Base-by-base conservation (phyloP, 64 coral and sea anemone species). In the Montipora capricornis region DNA sequence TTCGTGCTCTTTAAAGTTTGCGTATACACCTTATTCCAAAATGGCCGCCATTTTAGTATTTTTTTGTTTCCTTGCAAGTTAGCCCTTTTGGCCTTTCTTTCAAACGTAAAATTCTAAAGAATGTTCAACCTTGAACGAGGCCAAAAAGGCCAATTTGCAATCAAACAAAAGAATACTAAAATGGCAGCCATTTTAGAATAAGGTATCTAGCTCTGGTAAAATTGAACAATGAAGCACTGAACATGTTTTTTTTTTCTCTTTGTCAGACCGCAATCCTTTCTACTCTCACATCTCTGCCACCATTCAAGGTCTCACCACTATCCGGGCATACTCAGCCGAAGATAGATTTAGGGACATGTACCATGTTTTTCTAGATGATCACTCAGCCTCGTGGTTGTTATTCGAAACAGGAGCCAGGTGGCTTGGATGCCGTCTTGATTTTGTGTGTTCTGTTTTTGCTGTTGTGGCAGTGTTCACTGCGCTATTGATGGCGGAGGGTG, bases 241-340 rank as follows among this genome's bases (percentile, higher is more conserved):
- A 37, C 37, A 37, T 64, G 9, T 16, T 47, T 60, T 44, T 71
- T 71, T 67, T 1, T 16, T 78, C 80, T 77, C 83, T 11, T 6
- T 57, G 37, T 37, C 75, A 99, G 98, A 96, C 88, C 98, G 95
- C 60, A 99, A 95, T 69, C 98, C 98, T 11, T 84, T 99, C 44
- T 99, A 99, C 76, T 99, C 98, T 2, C 98, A 99, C 76, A 81
- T 99, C 20, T 99, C 98, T 19, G 87, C 93, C 10, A 96, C 87
- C 75, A 85, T 99, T 5, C 92, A 96, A 46, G 98, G 98, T 49
- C 92, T 99, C n/a, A 94, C 89, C 5, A 99, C 98, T 5, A 76
- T 99, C 11, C 92, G 98, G 61, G 95, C 98, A 44, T 99, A 94
- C 22, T 74, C 86, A 78, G 95, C 92, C 19, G 94, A 99, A 90